Percentiles rank a stretch among this genome's conserved stretches.
Conservation (phyloP, 2,888 invertebrate genomes). For the Artemia sp. region DNA sequence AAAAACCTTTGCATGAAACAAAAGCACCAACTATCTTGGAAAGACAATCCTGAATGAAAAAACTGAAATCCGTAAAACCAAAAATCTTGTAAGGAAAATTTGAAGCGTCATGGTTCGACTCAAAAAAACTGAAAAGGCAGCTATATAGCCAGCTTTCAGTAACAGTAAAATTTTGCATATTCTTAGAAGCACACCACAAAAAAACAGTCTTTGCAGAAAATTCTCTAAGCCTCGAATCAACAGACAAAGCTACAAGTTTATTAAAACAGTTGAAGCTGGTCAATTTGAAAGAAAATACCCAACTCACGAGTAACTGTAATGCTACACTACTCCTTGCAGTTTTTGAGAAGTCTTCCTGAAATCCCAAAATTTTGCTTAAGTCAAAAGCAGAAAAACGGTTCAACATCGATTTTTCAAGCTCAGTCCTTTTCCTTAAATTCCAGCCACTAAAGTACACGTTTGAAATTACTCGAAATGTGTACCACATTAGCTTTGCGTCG, state of each 20-base stretch:
- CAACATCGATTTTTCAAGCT: too few relatives aligned
- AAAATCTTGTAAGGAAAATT: neutral
- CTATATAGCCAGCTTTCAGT: neutral
- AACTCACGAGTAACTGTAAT: neutral
- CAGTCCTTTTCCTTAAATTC: too few relatives aligned
- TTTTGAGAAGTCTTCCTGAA: neutral
- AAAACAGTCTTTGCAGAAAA: neutral
- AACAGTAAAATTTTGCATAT: neutral
- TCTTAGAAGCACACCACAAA: neutral
- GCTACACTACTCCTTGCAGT: neutral
- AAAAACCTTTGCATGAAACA: too few relatives aligned
- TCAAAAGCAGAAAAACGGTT: too few relatives aligned
- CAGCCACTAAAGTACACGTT: too few relatives aligned
- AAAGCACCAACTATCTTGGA: too few relatives aligned
- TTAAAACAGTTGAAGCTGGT: neutral
- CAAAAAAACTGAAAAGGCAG: neutral
- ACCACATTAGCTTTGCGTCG: too few relatives aligned
- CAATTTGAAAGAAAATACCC: neutral
- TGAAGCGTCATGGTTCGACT: neutral
- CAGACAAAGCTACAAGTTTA: neutral
- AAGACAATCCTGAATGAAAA: too few relatives aligned
- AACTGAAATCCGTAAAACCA: neutral
- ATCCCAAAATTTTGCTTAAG: too few relatives aligned
- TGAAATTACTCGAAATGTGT: too few relatives aligned
- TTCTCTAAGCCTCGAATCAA: neutral